Conservation (phyloP, 2,797 vertebrate species). For the Enteromius paludinosus region DNA sequence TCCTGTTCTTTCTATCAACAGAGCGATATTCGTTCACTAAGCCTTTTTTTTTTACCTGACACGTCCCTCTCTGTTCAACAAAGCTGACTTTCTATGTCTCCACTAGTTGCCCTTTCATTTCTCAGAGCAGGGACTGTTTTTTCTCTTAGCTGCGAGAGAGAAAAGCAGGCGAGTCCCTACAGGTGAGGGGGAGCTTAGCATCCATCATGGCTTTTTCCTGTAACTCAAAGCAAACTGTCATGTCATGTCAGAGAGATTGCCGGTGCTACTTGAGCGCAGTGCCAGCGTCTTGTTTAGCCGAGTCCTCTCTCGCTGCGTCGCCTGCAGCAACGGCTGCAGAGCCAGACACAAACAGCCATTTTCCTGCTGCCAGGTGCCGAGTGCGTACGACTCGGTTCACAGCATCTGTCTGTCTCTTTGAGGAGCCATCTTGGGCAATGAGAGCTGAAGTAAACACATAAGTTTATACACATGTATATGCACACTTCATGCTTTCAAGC, state of each 20-base stretch:
- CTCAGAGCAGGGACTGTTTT: constrained; percentile 14
- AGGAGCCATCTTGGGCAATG: constrained; percentile 44
- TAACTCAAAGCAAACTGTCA: constrained; percentile 78
- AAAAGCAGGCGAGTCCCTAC: constrained; percentile 41
- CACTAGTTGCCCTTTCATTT: constrained; percentile 32
- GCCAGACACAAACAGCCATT: constrained; percentile 34
- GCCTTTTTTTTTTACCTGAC: not conserved
- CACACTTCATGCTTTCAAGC: not conserved
- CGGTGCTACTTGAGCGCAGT: constrained; percentile 18
- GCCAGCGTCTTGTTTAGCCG: constrained; percentile 33
- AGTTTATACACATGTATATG: constrained; percentile 29
- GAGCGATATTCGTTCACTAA: not conserved
- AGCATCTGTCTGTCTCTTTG: constrained; percentile 55
- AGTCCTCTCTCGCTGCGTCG: not conserved
- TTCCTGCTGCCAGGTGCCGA: constrained; percentile 32
- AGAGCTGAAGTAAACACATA: constrained; percentile 38
- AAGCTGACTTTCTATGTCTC: constrained; percentile 30
- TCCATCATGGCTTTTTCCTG: constrained; percentile 55
- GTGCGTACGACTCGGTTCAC: constrained; percentile 11
- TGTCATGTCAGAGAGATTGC: constrained; percentile 78
- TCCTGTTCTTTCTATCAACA: not conserved
- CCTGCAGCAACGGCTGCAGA: constrained; percentile 28
- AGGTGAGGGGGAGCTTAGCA: constrained; percentile 49
- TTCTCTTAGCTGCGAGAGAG: constrained; percentile 8
- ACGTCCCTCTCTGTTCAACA: constrained; percentile 20